Percentiles rank a stretch among this genome's conserved stretches.
Conservation (phyloP, 2,113 vertebrate genomes). For the Plecotus auritus region DNA sequence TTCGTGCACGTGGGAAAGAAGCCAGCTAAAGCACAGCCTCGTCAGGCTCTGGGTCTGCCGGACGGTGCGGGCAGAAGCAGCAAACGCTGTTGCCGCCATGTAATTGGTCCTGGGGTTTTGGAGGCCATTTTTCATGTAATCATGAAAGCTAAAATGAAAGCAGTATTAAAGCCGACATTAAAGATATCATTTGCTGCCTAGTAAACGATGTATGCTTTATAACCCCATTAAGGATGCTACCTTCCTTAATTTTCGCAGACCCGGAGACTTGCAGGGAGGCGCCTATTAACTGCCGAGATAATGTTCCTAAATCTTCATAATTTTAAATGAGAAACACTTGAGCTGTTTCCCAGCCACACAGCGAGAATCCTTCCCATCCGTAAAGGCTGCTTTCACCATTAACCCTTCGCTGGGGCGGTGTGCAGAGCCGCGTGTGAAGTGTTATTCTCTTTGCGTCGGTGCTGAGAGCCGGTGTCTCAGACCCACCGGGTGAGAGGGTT, state of each 20-base stretch:
- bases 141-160: slow-evolving; percentile 78
- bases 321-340: slow-evolving; percentile 81
- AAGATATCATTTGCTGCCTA: slow-evolving; percentile 78
- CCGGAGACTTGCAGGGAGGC: slow-evolving; percentile 79
- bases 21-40: slow-evolving; percentile 42
- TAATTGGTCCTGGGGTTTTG: slow-evolving; percentile 69
- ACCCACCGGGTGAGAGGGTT: slow-evolving; percentile 77
- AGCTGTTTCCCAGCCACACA: slow-evolving; percentile 72
- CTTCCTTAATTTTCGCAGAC: slow-evolving; percentile 78
- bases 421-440: slow-evolving; percentile 65
- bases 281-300: slow-evolving; percentile 80
- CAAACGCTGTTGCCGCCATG: slow-evolving; percentile 28
- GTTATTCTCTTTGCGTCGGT: slow-evolving; percentile 76
- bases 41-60: background rate
- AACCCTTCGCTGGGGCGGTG: slow-evolving; percentile 76
- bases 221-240: slow-evolving; percentile 75
- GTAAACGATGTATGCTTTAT: slow-evolving; percentile 78
- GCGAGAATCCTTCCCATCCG: slow-evolving; percentile 78
- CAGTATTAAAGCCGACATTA: slow-evolving; percentile 75
- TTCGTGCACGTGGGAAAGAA: slow-evolving; percentile 39
- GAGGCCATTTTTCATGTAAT: slow-evolving; percentile 53
- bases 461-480: slow-evolving; percentile 71
- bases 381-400: slow-evolving; percentile 76
- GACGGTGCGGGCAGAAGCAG: slow-evolving; percentile 31
- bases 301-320: slow-evolving; percentile 84